phyloP scores from a whole-genome alignment of 2,797 vertebrate genomes.

The Sebastes minor region DNA sequence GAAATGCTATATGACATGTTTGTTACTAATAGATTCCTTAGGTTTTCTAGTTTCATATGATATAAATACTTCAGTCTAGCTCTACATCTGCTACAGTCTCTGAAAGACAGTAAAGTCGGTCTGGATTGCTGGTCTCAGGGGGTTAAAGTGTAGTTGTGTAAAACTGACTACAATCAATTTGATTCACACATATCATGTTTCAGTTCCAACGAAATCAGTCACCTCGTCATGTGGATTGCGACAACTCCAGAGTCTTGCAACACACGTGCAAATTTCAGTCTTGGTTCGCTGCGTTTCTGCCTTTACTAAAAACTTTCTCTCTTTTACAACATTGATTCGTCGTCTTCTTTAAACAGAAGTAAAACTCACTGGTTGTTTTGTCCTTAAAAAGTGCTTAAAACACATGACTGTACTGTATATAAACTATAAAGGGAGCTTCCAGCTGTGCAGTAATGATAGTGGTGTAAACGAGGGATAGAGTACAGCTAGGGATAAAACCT shows the following conservation, averaged over 20 bases:
- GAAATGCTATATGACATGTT: too few relatives aligned
- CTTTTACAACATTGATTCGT: not conserved
- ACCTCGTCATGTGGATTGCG: not conserved
- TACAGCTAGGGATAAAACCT: not conserved
- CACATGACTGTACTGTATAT: not conserved
- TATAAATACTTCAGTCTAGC: too few relatives aligned
- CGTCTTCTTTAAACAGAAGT: not conserved
- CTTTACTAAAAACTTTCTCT: not conserved
- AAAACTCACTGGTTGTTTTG: not conserved
- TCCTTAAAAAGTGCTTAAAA: not conserved
- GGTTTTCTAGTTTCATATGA: too few relatives aligned
- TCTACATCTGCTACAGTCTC: too few relatives aligned
- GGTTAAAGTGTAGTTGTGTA: not conserved
- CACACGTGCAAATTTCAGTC: not conserved
- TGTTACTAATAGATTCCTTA: too few relatives aligned
- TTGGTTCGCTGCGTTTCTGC: not conserved
- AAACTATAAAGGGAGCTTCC: not conserved
- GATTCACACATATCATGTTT: not conserved
- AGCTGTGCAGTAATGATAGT: not conserved
- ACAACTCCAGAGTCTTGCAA: not conserved
- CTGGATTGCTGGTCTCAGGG: fast-evolving
- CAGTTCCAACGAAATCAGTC: not conserved
- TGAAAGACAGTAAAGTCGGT: too few relatives aligned
- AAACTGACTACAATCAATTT: not conserved
- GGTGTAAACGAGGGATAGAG: not conserved